Evolutionary conservation across 2,113 vertebrate genomes (phyloP), one percentile per base, ranked within the genome.

Genomic region (Procavia capensis): DNA sequence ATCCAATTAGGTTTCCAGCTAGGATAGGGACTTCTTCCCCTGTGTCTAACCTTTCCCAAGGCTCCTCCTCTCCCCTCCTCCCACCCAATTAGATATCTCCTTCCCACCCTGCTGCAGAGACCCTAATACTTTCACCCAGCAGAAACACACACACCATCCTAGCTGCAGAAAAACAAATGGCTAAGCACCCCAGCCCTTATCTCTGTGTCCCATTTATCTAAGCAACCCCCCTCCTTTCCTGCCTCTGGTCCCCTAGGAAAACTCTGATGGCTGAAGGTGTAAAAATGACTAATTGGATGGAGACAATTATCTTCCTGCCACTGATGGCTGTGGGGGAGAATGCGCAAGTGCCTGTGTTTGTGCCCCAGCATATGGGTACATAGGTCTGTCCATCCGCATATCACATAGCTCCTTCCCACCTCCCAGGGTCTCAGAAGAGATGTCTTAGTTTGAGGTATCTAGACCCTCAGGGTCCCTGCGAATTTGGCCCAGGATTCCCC

Each of bases 281-380:
- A 93, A 78, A 95, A 96, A 87, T 93, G 79, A 94, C 91, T 98
- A 96, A 97, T 63, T 97, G 91, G 91, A 95, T 87, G 66, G 80
- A 95, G 91, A 94, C 92, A 96, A 84, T 96, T 94, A 95, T 86
- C 94, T 97, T 83, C 84, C 86, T 68, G 86, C 31, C 24, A 39
- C 85, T 16, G 50, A 91, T 2, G 34, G 84, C 19, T 57, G 63
- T 22, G 11, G 74, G 36, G 59, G 80, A 47, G n/a, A 31, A 34
- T 9, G n/a, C n/a, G 36, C 24, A 64, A 34, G 50, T 10, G 45
- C 34, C 22, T 13, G 34, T 66, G 64, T 84, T 24, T 84, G 61
- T 72, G 72, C 25, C 22, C 34, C 24, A 10, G n/a, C 1, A 45
- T 34, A 1, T 14, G 82, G 54, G 75, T 61, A 72, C 54, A 36